Conservation (phyloP, 1,140 invertebrate genomes). For the Adoxophyes honmai region DNA sequence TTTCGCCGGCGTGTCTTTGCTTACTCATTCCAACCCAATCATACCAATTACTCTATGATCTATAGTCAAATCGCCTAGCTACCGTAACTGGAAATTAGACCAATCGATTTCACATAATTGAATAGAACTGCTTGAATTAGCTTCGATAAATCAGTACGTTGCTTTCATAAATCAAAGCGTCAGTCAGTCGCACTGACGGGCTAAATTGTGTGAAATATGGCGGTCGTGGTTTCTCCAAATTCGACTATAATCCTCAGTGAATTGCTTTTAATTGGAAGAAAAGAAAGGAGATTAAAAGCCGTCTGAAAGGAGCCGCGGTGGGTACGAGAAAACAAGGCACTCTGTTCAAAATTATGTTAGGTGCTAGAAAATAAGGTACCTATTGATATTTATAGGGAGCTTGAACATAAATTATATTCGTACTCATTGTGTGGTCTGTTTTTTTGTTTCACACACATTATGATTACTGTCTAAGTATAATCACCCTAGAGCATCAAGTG, state of each 20-base stretch:
- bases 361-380: too few species aligned
- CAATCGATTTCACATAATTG: conserved; percentile 36
- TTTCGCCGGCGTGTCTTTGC: too few species aligned
- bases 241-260: conserved; percentile 59
- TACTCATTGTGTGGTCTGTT: too few species aligned
- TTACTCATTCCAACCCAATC: background rate
- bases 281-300: conserved; percentile 26
- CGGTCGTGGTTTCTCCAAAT: conserved; percentile 42
- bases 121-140: conserved; percentile 48
- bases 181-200: conserved; percentile 49
- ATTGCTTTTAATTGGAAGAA: conserved; percentile 70
- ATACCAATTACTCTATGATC: conserved; percentile 9
- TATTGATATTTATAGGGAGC: too few species aligned
- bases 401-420: too few species aligned
- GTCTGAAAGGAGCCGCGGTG: conserved; percentile 26
- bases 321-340: too few species aligned
- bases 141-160: conserved; percentile 53
- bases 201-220: conserved; percentile 63
- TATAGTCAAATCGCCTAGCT: conserved; percentile 24
- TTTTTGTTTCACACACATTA: too few species aligned
- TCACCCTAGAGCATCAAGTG: too few species aligned
- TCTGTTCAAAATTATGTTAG: too few species aligned
- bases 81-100: conserved; percentile 30
- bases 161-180: conserved; percentile 54
- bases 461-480: too few species aligned